A percentile compares a stretch with the other conserved stretches of the same genome.
Evolutionary conservation across 23 tunicate genomes (phyloP).

Genomic region (Ciona savignyi): DNA sequence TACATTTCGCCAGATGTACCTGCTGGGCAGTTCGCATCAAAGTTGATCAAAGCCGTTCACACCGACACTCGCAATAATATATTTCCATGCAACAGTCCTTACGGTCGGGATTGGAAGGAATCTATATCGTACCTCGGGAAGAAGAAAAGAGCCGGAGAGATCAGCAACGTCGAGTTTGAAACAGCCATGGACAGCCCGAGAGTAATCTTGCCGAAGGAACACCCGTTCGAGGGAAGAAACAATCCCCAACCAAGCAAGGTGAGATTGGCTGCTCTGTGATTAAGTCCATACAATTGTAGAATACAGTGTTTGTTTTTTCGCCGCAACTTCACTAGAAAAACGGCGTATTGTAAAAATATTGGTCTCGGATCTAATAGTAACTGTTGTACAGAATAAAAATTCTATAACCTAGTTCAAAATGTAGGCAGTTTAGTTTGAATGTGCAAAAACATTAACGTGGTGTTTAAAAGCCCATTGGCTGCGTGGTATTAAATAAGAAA

Average conservation of each 20-base stretch:
- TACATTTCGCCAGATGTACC: constrained; percentile 38
- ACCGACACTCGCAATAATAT: constrained; percentile 60
- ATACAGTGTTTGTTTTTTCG: too few species aligned
- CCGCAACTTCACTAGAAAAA: too few species aligned
- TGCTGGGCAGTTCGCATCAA: constrained; percentile 72
- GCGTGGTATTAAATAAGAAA: too few species aligned
- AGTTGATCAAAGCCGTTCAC: constrained; percentile 73
- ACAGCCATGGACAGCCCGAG: constrained; percentile 25
- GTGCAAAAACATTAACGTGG: too few species aligned
- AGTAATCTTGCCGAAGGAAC: constrained; percentile 51
- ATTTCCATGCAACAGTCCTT: constrained; percentile 85
- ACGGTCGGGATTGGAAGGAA: constrained; percentile 66
- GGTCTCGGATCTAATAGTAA: too few species aligned
- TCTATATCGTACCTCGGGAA: constrained; percentile 35
- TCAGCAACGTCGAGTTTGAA: constrained; percentile 13
- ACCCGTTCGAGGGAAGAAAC: constrained; percentile 77
- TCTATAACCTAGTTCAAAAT: too few species aligned
- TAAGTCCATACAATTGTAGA: too few species aligned
- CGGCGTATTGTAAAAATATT: too few species aligned
- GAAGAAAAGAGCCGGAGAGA: constrained; percentile 15
- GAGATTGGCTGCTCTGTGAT: too few species aligned
- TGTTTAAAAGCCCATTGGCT: too few species aligned
- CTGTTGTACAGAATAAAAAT: too few species aligned
- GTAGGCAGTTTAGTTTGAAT: too few species aligned
- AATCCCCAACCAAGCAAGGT: constrained; percentile 86